Percentiles rank a stretch among this genome's conserved stretches.
phyloP scores from a whole-genome alignment of 1,140 invertebrate genomes.

The Ladona fulva region DNA sequence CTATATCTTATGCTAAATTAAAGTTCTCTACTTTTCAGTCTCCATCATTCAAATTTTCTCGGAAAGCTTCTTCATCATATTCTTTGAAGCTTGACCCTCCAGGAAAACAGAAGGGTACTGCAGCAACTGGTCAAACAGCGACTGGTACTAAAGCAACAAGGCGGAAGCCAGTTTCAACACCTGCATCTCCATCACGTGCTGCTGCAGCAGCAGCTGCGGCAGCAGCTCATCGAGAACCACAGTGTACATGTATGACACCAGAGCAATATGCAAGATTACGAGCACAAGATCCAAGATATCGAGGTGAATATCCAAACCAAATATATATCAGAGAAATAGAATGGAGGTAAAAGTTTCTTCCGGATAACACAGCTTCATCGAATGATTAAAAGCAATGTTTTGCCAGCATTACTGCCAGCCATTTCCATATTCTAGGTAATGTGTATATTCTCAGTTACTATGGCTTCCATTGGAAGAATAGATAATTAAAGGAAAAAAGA shows the following conservation, averaged over 20 bases:
- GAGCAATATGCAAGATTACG: conserved; percentile 80
- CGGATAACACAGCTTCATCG: no score
- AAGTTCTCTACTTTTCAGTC: conserved; percentile 66
- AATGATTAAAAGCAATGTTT: no score
- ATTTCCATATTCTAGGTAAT: no score
- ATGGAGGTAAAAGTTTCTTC: no score
- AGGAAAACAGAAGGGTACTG: conserved; percentile 65
- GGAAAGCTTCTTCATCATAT: conserved; percentile 93
- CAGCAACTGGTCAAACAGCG: conserved; percentile 22
- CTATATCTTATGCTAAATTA: no score
- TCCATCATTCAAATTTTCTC: conserved; percentile 92
- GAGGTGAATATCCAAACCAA: no score
- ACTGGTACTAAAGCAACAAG: conserved; percentile 41
- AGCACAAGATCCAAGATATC: conserved; percentile 73
- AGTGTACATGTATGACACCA: conserved; percentile 91
- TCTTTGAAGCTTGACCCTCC: conserved; percentile 85
- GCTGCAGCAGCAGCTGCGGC: conserved; percentile 30
- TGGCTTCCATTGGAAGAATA: no score
- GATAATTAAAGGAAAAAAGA: no score
- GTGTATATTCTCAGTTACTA: no score
- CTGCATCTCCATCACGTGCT: conserved; percentile 81
- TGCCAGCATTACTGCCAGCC: no score
- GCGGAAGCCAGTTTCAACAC: conserved; percentile 84
- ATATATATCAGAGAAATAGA: no score
- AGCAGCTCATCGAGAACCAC: conserved; percentile 59